A percentile compares a stretch with the other conserved stretches of the same genome.
Evolutionary conservation across 2,888 invertebrate species (phyloP).

Genomic region (Hydraecia micacea): DNA sequence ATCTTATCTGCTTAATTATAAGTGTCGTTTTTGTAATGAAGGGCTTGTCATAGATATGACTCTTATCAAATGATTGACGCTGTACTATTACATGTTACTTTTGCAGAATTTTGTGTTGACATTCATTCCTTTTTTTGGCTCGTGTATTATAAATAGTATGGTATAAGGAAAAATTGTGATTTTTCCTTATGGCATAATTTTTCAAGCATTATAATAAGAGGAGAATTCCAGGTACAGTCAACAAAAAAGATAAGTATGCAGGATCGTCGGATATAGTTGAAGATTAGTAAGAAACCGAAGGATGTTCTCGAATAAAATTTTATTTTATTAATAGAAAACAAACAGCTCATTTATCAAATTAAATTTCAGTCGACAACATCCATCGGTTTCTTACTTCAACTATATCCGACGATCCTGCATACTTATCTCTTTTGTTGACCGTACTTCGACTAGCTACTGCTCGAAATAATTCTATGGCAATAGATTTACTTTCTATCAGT

Average conservation of each 20-base stretch:
- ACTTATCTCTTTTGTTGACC: too few species aligned
- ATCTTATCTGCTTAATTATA: constrained; percentile 13
- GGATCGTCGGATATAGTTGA: too few species aligned
- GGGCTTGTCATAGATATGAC: constrained; percentile 18
- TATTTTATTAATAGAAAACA: too few species aligned
- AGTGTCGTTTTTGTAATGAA: constrained; percentile 27
- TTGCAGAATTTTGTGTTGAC: neutral
- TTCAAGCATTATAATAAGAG: neutral
- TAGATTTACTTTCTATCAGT: neutral
- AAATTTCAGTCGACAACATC: too few species aligned
- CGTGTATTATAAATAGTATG: too few species aligned
- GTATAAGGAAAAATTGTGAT: too few species aligned
- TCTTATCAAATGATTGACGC: constrained; percentile 26
- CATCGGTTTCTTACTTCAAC: too few species aligned
- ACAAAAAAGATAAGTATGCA: too few species aligned
- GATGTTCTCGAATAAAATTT: too few species aligned
- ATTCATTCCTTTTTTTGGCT: neutral
- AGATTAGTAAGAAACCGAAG: too few species aligned
- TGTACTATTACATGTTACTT: neutral
- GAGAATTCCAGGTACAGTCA: neutral
- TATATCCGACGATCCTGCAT: too few species aligned
- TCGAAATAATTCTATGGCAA: neutral
- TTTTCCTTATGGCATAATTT: neutral
- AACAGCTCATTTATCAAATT: too few species aligned
- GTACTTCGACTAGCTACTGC: neutral